Base-by-base conservation (phyloP, 2,888 invertebrate species). In the Drosophila prostipennis region DNA sequence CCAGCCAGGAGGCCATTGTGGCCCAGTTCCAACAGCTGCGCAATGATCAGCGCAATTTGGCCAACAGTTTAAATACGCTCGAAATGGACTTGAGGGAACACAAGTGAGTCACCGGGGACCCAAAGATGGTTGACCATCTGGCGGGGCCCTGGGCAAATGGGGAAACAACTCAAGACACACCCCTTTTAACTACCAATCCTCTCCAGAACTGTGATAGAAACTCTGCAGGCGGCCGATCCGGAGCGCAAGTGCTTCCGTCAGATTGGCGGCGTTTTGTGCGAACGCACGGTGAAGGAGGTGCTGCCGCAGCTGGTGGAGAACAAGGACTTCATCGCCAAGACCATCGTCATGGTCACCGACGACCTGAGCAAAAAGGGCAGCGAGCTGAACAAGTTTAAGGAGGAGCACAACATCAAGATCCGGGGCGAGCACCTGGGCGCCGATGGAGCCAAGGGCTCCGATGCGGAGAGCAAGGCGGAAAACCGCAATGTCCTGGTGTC, bases 51-150 rank as follows among this genome's bases (percentile, higher is more conserved):
- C 94, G 98, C 87, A 94, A 94, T 84, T 93, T 98, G 84, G 96
- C 96, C 32, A 95, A 95, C 82, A 98, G 98, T 94, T 94, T 98
- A 72, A 95, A 96, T 1, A 98, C 99, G 93, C 93, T 99, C 85
- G 98, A 98, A 93, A 95, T 96, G 94, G 99, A 99, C 92, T 94
- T 97, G 72, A 98, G 97, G 91, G 99, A 99, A 93, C 98, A 99
- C 93, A 98, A 97, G 98, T 99, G 79, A 89, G 87, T 80, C 77
- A 73, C 77, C 69, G 61, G 46, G 46, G 93, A 93, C 93, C 89
- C 76, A 86, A 82, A 89, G 83, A 87, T 84, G 76, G 79, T 83
- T 40, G 61, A 52, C 45, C 11, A 13, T 34, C 37, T 49, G 29
- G 2, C 10, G 8, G 16, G 7, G 42, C 26, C 29, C 53, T 23